A percentile compares a stretch with the other conserved stretches of the same genome.
These are phyloP conservation scores for Atethmia centrago DNA, from an alignment of 2,888 invertebrate genomes.

Conservation along the genomic window DNA sequence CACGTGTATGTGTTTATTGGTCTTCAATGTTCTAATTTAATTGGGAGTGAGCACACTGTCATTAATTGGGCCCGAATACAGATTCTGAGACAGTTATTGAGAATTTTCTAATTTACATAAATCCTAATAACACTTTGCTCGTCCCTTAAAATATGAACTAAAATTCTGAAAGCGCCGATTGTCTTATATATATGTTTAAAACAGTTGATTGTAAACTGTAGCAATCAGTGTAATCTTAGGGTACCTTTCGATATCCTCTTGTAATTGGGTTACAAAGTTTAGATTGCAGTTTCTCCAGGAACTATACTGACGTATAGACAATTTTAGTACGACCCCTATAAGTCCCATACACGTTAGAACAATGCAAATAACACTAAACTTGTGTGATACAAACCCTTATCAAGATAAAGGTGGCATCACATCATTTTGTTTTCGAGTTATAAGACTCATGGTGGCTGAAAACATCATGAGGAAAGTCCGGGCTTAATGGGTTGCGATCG, in stretches of 20 bases:
- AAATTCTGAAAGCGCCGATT: background rate
- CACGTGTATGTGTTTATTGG: too few relatives aligned
- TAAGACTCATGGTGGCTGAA: background rate
- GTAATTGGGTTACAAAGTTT: conserved; percentile 21
- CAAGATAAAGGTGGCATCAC: background rate
- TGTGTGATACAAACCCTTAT: too few relatives aligned
- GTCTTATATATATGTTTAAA: too few relatives aligned
- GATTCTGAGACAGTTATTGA: background rate
- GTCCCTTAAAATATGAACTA: background rate
- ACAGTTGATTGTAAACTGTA: too few relatives aligned
- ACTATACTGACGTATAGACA: conserved; percentile 1
- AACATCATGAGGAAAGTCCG: background rate
- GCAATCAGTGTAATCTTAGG: background rate
- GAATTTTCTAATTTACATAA: too few relatives aligned
- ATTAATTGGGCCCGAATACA: background rate
- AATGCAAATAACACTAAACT: background rate
- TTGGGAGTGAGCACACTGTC: too few relatives aligned
- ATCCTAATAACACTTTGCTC: background rate
- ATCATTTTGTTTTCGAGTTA: background rate
- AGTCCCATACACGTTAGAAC: background rate
- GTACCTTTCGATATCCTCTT: conserved; percentile 1
- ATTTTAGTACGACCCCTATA: background rate
- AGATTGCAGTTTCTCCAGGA: conserved; percentile 16
- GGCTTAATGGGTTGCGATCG: background rate
- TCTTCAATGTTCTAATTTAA: too few relatives aligned